Evolutionary conservation across 2,113 vertebrate species (phyloP), one percentile per base, ranked within the genome.

Genomic region (Phaetusa simplex): DNA sequence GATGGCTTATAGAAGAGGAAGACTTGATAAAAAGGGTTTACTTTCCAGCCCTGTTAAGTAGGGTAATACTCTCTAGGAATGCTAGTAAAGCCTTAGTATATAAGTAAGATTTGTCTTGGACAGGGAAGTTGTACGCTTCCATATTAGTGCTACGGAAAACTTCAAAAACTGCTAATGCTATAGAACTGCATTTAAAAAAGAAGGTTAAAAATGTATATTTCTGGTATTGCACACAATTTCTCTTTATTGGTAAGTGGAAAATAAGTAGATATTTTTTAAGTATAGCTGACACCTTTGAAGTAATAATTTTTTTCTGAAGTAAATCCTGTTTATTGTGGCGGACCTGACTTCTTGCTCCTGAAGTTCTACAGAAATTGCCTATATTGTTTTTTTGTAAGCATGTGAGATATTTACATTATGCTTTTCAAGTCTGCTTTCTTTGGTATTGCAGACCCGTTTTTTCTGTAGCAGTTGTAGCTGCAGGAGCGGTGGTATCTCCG

Each of bases 401-500:
- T 40, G 6, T 34, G 55, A 78, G 45, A 9, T 5, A 26, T 23
- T 59, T 30, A 4, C 22, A 4, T n/a, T 67, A 8, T 0, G 3
- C 11, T 74, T 66, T 24, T 53, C 12, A 45, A 74, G 55, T 74
- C 34, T 49, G 17, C 5, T 24, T 45, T 30, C 65, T 67, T 77
- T 50, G 42, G 5, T 58, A 16, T 52, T 45, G 61, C 11, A 14
- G 58, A 22, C 24, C 61, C 2, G 0, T 45, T 56, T 77, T 43
- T 50, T 67, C 27, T 32, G 27, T 73, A 36, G 12, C 45, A 47
- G 50, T 40, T 40, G 8, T 30, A 69, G 52, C 30, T 43, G 40
- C 55, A 55, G 59, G 47, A 74, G 15, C 0, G 0, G 34, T 43
- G 23, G 5, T 82, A 16, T 79, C 29, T 70, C n/a, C 0, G 0